Percentiles rank a stretch among this genome's conserved stretches.
Evolutionary conservation across 1,140 invertebrate species (phyloP).

Genomic region (Trinorchestia longiramus): DNA sequence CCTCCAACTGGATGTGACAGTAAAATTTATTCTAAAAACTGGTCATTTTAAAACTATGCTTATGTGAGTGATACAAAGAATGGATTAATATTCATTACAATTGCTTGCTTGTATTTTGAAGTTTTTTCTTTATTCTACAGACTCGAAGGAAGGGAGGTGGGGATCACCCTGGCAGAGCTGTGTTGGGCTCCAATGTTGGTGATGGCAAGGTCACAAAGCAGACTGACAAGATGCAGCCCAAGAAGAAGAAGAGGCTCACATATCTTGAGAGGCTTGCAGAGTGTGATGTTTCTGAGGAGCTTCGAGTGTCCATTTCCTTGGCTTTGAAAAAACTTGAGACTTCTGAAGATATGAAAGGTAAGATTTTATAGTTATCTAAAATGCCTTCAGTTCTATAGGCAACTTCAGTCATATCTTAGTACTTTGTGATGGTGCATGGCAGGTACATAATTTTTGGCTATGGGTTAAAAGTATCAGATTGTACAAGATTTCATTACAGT

Average conservation of each 20-base stretch:
- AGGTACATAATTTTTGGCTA: too few species aligned
- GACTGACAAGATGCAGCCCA: neutral
- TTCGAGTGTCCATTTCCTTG: neutral
- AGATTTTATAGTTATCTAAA: neutral
- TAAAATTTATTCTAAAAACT: too few species aligned
- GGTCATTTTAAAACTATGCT: too few species aligned
- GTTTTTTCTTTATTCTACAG: neutral
- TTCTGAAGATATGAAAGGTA: slow-evolving; percentile 3
- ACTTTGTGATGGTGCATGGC: too few species aligned
- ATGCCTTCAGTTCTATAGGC: neutral
- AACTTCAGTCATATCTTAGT: too few species aligned
- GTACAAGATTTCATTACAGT: too few species aligned
- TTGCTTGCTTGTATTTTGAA: neutral
- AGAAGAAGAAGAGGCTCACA: slow-evolving; percentile 28
- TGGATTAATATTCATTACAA: too few species aligned
- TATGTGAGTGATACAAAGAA: too few species aligned
- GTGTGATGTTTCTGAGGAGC: slow-evolving; percentile 41
- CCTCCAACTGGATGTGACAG: too few species aligned
- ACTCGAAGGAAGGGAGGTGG: neutral
- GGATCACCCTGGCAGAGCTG: neutral
- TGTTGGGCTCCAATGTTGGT: neutral
- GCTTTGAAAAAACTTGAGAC: slow-evolving; percentile 21
- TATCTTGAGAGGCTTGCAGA: slow-evolving; percentile 38
- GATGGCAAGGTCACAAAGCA: neutral
- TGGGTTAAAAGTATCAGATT: too few species aligned